phyloP scores from a whole-genome alignment of 1,140 invertebrate genomes.

The Diorhabda elongata region DNA sequence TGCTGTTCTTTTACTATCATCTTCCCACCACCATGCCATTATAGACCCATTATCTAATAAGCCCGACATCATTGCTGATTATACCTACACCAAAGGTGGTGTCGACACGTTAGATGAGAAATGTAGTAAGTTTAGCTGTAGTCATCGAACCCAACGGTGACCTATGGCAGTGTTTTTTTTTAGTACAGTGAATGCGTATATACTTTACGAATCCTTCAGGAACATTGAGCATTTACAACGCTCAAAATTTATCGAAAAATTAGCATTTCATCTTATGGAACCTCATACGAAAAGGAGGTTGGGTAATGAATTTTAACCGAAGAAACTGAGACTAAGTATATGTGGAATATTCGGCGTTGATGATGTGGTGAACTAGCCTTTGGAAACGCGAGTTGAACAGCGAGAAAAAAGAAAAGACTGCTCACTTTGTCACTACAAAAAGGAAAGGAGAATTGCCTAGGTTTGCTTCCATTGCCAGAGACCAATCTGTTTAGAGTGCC shows the following conservation, averaged over 20 bases:
- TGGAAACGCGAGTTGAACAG: slow-evolving; percentile 1
- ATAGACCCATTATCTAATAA: slow-evolving; percentile 31
- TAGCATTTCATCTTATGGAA: slow-evolving; percentile 4
- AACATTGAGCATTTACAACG: slow-evolving; percentile 2
- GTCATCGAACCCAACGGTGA: slow-evolving; percentile 9
- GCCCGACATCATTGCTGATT: slow-evolving; percentile 41
- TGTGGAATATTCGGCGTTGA: slow-evolving; percentile 13
- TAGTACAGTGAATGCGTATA: neutral
- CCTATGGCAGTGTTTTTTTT: slow-evolving; percentile 14
- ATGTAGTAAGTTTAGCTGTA: slow-evolving; percentile 35
- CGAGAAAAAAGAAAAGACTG: slow-evolving; percentile 10
- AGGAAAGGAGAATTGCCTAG: neutral
- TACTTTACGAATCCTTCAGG: neutral
- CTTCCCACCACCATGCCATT: slow-evolving; percentile 16
- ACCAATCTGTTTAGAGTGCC: neutral
- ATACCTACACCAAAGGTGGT: slow-evolving; percentile 45
- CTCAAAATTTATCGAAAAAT: slow-evolving; percentile 11
- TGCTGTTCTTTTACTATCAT: slow-evolving; percentile 29
- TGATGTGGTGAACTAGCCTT: slow-evolving; percentile 4
- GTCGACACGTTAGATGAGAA: slow-evolving; percentile 45
- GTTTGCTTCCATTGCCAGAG: neutral
- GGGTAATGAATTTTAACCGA: slow-evolving; percentile 6
- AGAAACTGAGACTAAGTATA: slow-evolving; percentile 12
- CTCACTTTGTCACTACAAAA: slow-evolving; percentile 14
- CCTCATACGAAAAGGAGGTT: neutral